Evolutionary conservation across 2,888 invertebrate species (phyloP).

Genomic region (Resseliella maxima): DNA sequence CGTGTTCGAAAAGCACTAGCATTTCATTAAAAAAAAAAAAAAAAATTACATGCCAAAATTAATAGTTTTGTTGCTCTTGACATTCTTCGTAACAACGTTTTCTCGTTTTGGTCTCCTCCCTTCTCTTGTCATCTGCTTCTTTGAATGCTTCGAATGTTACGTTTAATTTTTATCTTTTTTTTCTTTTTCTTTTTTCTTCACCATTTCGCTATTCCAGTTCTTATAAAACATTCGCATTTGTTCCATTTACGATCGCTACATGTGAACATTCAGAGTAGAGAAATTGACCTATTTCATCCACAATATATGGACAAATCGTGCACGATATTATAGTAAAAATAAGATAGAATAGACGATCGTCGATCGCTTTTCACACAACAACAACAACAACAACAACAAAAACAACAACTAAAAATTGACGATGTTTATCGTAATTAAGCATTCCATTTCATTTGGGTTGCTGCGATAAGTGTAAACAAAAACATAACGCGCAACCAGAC

Average conservation of each 20-base stretch:
- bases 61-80: neutral
- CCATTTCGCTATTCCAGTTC: neutral
- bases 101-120: neutral
- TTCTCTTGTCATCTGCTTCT: neutral
- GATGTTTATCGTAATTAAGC: slow-evolving; percentile 16
- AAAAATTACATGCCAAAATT: neutral
- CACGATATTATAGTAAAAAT: neutral
- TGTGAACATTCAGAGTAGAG: neutral
- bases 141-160: neutral
- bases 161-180: too few species aligned
- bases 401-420: neutral
- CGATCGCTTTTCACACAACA: neutral
- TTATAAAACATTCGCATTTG: neutral
- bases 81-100: neutral
- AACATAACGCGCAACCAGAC: neutral
- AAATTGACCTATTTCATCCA: slow-evolving; percentile 23
- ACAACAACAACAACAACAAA: too few species aligned
- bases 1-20: neutral
- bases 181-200: too few species aligned
- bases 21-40: neutral
- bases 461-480: slow-evolving; percentile 1
- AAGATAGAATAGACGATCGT: neutral
- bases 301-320: neutral
- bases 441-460: slow-evolving; percentile 38
- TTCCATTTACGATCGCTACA: neutral